Base-by-base conservation (phyloP, 1,140 invertebrate genomes). In the Parapsyche elsis region DNA sequence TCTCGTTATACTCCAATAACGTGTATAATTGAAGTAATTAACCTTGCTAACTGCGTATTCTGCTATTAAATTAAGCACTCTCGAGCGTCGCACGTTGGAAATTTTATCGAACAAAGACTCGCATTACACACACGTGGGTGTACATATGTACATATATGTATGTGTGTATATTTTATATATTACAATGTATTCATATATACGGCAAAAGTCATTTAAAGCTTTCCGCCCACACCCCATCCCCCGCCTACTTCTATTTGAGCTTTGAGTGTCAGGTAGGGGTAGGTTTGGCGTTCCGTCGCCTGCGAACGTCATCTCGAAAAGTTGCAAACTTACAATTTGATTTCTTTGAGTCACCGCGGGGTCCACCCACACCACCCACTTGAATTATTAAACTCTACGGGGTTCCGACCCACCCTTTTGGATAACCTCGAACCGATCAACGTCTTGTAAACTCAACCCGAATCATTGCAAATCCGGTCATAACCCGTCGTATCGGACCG, bases 301-400 rank as follows among this genome's bases (percentile, higher is more conserved):
- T 12, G 10, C 19, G 19, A 67, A 26, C 26, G 70, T 71, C 70
- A 71, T 44, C 23, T 71, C 24, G 70, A 30, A 71, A 71, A 71
- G 21, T 71, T 71, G 23, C 70, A 71, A 71, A 71, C 24, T 71
- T 71, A 71, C 70, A 71, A 71, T 71, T 71, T 71, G 70, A 71
- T 71, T 71, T 30, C 70, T 71, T 71, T 38, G 49, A 53, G 12
- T 46, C 45, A 53, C 16, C 70, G 4, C 70, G n/a, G n/a, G n/a
- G n/a, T n/a, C 70, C 24, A 24, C 64, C 30, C 64, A 67, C 64
- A 1, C 14, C 53, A n/a, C n/a, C n/a, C 53, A 21, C 53, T 44
- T 71, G 70, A 71, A 71, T 71, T 71, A 71, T 71, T 71, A 71
- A 71, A 10, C 16, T 53, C 49, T 2, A 10, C 49, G 10, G 12